Evolutionary conservation across 37 sponge, comb jelly and placozoan species (phyloP), one percentile per base, ranked within the genome.

Genomic region (Cliona cf. orientalis): DNA sequence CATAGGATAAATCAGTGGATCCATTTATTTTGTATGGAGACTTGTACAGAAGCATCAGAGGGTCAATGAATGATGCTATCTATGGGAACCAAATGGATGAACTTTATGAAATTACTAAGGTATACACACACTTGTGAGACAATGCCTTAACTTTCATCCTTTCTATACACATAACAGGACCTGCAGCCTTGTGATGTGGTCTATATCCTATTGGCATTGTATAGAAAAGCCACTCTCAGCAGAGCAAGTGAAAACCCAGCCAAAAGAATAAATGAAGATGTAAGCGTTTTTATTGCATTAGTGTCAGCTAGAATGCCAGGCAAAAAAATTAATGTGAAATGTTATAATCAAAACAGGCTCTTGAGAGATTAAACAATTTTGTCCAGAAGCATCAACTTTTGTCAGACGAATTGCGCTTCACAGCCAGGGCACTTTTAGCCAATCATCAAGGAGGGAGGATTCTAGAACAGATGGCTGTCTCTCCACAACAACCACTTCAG

Each of bases 21-120:
- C 82, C 80, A 38, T 92, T 83, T 84, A 85, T 84, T n/a, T 42
- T 92, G 14, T 87, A 80, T 43, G 76, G 38, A 28, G n/a, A n/a
- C n/a, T 31, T 25, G 31, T 91, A 91, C 61, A 25, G 28, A 3
- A 34, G 33, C 33, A 17, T 91, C 35, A 76, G 84, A 33, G 69
- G 46, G 34, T 56, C 66, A 42, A 72, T 91, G 28, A 64, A 42
- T 71, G 76, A 36, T 33, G 84, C 84, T 21, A 53, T 62, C 4
- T 79, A 62, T 71, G 79, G 83, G 31, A 81, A 67, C n/a, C 59
- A 85, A 19, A 0, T 79, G 1, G 46, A 45, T 58, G 46, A 80
- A 14, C 49, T 84, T 33, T 22, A 33, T 21, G 76, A 62, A 43
- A 31, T 6, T 38, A 46, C 67, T 19, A 42, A 84, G 60, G 91